Evolutionary conservation across 2,888 invertebrate genomes (phyloP), one percentile per base, ranked within the genome.

Genomic region (Phengaris alcon): DNA sequence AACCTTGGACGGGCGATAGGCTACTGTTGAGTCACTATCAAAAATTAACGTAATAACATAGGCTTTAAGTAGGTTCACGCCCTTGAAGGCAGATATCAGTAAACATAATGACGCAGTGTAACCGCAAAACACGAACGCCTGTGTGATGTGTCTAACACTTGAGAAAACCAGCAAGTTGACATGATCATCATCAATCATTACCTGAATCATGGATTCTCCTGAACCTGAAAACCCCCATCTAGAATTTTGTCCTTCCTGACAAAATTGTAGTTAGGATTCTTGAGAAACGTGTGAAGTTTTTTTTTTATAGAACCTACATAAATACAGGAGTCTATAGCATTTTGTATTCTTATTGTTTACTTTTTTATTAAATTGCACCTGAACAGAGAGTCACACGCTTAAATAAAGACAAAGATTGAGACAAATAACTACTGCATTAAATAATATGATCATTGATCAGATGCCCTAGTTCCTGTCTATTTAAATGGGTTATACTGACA

Each of bases 1-100:
- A 10, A 44, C 6, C 64, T 64, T 6, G 12, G 35, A 13, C 35
- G 6, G 35, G 12, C 44, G 64, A 64, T 64, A 64, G 2, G 64
- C 64, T 44, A 64, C 64, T 64, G 64, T 64, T 64, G 64, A 64
- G 64, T 64, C 64, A 64, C 35, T 64, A 64, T 64, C 12, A 64
- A 64, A 64, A 64, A 64, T 64, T 44, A 59, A 64, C 64, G 64
- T 64, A 64, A 64, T 64, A 64, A 64, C 64, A 64, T 64, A 64
- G 64, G 64, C 64, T 44, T 64, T 64, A 64, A 12, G 64, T 64
- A 64, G 64, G 64, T 64, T 64, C 64, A 64, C 64, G 35, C 64
- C 64, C 64, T 64, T 64, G 64, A 35, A 64, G 64, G 64, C 35
- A 44, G 64, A 64, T 64, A 64, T 64, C 64, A 35, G 64, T 10